Evolutionary conservation across 2,888 invertebrate genomes (phyloP), one percentile per base, ranked within the genome.

Genomic region (Caenorhabditis parvicauda): DNA sequence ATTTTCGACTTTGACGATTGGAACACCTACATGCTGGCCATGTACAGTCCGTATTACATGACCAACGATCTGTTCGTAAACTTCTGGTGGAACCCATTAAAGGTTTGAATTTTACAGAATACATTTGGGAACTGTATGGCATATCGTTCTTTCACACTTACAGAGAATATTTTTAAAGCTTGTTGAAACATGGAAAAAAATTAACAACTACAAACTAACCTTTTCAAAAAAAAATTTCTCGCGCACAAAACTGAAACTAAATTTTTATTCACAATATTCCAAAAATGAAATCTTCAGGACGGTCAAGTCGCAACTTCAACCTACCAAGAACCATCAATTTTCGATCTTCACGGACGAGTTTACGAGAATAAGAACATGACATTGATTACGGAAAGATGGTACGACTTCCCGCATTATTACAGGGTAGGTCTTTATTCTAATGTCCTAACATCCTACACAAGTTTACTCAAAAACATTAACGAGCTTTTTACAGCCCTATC

Each of bases 11-110:
- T 68, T 35, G 94, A 98, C 82, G 95, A 96, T 82, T 98, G 98
- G 96, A 98, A 98, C 82, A 91, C 92, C 82, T 93, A 92, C 82
- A 94, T 94, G 0, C 87, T 94, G 49, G 95, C 94, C 0, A 87
- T 88, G 14, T 98, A 89, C 82, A 86, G 88, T 52, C 98, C 96
- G 0, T 96, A 88, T 82, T 86, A 94, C 55, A 86, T 89, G 0
- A 88, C 88, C 79, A 88, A 90, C 67, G 81, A 76, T 86, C 59
- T 67, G 17, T 79, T 77, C 48, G 72, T 78, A 52, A 67, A 79
- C 56, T 81, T 76, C 54, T 78, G 76, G 76, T 81, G 77, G 76
- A 65, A 59, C 25, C 66, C 67, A 12, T 56, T 25, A 19, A 41
- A 19, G 19, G 19, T 19, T 7, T 7, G 12, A 12, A 7, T 41